Evolutionary conservation across 2,888 invertebrate species (phyloP).

Genomic region (Caenorhabditis uteleia): DNA sequence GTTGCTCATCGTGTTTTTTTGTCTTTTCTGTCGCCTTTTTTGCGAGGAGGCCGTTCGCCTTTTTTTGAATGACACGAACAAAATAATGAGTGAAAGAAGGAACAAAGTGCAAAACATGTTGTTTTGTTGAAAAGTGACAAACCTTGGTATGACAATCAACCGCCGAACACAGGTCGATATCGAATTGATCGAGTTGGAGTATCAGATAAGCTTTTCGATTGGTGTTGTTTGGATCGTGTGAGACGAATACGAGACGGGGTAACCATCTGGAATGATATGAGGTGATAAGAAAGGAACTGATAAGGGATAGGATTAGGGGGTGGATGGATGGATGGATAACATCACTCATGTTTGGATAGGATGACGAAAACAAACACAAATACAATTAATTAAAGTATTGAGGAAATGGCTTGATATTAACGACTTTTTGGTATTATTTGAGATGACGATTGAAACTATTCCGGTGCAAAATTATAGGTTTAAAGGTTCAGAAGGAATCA

Average conservation of each 20-base stretch:
- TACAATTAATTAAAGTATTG: no score
- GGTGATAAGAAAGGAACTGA: not conserved
- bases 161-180: slow-evolving; percentile 41
- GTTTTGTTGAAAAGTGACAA: not conserved
- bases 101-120: no score
- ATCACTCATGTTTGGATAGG: not conserved
- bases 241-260: slow-evolving; percentile 43
- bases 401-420: no score
- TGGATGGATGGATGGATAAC: not conserved
- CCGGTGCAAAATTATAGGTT: no score
- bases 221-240: slow-evolving; percentile 29
- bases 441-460: no score
- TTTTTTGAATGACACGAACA: no score
- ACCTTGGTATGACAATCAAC: slow-evolving; percentile 46
- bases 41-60: no score
- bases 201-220: slow-evolving; percentile 36
- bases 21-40: no score
- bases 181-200: slow-evolving; percentile 41
- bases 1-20: no score
- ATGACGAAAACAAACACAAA: not conserved
- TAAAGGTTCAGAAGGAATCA: no score
- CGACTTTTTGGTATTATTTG: no score
- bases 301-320: not conserved
- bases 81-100: no score
- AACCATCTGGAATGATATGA: slow-evolving; percentile 44